Evolutionary conservation across 2,888 invertebrate genomes (phyloP).

Genomic region (Eupeodes luniger): DNA sequence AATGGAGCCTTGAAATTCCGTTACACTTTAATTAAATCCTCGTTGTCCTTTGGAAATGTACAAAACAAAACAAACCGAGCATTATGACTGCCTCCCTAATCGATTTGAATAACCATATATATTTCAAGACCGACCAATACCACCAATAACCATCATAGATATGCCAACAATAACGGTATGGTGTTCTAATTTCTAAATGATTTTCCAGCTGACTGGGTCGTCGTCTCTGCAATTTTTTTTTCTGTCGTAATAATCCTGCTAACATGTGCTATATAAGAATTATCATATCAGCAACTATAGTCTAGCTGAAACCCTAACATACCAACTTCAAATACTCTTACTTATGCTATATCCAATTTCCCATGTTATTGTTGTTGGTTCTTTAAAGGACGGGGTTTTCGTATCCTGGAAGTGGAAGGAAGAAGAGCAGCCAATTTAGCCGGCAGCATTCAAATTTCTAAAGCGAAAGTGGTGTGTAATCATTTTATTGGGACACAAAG

Average conservation of each 20-base stretch:
- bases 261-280: slow-evolving; percentile 50
- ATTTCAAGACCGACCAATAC: background rate
- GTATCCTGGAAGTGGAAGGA: slow-evolving; percentile 6
- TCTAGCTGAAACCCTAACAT: background rate
- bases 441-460: slow-evolving; percentile 62
- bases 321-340: background rate
- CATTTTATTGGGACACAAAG: slow-evolving; percentile 69
- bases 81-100: slow-evolving; percentile 29
- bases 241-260: slow-evolving; percentile 66
- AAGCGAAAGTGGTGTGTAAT: slow-evolving; percentile 74
- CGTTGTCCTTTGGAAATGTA: no score
- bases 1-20: background rate
- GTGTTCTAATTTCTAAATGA: slow-evolving; percentile 39
- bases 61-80: background rate
- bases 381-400: no score
- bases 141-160: background rate
- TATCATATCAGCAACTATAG: slow-evolving; percentile 36
- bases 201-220: slow-evolving; percentile 54
- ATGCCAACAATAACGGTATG: background rate
- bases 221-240: slow-evolving; percentile 50
- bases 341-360: no score
- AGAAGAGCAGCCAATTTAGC: slow-evolving; percentile 37
- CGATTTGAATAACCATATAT: slow-evolving; percentile 41
- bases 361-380: no score
- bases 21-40: no score